Percentiles rank a stretch among this genome's conserved stretches.
phyloP scores from a whole-genome alignment of 2,888 invertebrate species.

The Xestia rhomboidea region DNA sequence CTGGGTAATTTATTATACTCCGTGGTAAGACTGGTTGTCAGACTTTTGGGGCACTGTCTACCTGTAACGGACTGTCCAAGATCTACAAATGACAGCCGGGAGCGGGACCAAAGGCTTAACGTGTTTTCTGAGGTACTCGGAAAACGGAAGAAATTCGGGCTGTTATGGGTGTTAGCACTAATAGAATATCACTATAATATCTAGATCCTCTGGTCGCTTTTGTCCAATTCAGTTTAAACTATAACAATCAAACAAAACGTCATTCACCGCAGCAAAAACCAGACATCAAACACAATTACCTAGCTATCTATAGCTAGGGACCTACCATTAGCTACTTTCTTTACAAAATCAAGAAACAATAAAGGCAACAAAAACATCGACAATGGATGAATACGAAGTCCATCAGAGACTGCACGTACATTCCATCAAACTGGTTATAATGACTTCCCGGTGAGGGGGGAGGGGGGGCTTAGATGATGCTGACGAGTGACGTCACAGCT shows the following conservation, averaged over 20 bases:
- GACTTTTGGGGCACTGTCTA: no score
- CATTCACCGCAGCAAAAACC: background rate
- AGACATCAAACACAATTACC: conserved; percentile 15
- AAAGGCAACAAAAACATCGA: conserved; percentile 53
- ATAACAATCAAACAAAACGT: conserved; percentile 10
- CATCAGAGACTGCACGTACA: conserved; percentile 51
- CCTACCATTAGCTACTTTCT: conserved; percentile 37
- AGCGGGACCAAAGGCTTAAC: no score
- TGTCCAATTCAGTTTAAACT: background rate
- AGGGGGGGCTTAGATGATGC: conserved; percentile 18
- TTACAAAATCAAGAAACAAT: conserved; percentile 54
- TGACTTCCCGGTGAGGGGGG: conserved; percentile 65
- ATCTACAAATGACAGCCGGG: no score
- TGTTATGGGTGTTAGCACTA: no score
- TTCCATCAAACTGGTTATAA: conserved; percentile 68
- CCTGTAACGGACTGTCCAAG: no score
- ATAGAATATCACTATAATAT: background rate
- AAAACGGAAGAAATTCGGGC: no score
- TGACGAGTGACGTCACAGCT: conserved; percentile 45
- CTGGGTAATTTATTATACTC: no score
- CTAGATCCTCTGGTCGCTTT: background rate
- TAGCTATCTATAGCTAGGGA: background rate
- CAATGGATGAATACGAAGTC: conserved; percentile 48
- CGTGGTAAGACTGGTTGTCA: no score
- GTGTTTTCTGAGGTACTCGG: no score